Conservation (phyloP, 2,113 vertebrate species). For the Zosterops borbonicus region DNA sequence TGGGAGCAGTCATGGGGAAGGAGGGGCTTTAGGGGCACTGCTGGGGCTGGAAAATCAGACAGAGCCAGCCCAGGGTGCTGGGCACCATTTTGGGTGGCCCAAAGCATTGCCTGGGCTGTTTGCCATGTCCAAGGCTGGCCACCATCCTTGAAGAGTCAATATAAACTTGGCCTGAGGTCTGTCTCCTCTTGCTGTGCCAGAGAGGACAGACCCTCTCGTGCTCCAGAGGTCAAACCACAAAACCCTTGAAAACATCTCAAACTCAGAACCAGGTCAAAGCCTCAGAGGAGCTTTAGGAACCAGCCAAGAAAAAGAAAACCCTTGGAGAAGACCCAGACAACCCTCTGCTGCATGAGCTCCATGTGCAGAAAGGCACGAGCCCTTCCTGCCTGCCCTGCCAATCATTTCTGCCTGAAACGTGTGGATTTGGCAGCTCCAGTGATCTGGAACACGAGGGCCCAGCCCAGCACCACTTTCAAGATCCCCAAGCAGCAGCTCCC, state of each 20-base stretch:
- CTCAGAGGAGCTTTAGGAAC: not conserved
- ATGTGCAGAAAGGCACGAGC: not conserved
- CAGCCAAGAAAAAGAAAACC: not conserved
- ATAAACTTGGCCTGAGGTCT: rapidly evolving
- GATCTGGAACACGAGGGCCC: not conserved
- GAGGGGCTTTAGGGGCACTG: not conserved
- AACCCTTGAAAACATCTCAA: not conserved
- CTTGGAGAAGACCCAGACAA: not conserved
- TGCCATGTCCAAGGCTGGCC: not conserved
- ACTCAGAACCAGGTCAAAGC: not conserved
- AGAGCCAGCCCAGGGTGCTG: not conserved
- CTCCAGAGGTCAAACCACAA: not conserved
- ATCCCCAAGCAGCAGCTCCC: not conserved
- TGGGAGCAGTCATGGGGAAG: not conserved
- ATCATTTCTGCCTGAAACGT: not conserved
- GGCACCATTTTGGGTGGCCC: not conserved
- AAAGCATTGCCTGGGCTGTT: not conserved
- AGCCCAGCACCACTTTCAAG: not conserved
- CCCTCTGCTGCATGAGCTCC: not conserved
- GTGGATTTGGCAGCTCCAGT: not conserved
- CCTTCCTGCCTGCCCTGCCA: not conserved
- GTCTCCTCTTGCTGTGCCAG: not conserved
- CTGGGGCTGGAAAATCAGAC: not conserved
- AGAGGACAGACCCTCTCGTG: not conserved
- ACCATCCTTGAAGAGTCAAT: not conserved